phyloP scores from a whole-genome alignment of 2,113 vertebrate genomes.

The Cisticola juncidis region DNA sequence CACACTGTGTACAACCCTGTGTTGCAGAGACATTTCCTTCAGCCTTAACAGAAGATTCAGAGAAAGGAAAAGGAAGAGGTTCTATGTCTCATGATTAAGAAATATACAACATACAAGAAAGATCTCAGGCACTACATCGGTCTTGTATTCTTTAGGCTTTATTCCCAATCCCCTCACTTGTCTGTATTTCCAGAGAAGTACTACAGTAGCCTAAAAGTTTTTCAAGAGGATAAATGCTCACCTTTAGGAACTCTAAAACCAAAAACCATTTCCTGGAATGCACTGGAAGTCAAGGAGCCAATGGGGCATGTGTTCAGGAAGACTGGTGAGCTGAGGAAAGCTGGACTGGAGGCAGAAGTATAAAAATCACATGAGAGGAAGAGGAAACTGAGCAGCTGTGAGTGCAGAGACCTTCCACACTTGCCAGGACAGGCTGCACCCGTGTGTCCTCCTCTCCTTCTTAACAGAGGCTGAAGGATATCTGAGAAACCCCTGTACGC shows the following conservation, averaged over 20 bases:
- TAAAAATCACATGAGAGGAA: background rate
- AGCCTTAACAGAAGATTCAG: background rate
- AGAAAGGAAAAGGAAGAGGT: background rate
- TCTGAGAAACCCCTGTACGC: background rate
- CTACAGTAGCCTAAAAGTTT: background rate
- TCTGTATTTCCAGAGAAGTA: background rate
- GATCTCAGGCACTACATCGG: background rate
- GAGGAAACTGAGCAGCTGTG: background rate
- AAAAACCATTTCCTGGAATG: background rate
- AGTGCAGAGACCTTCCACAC: background rate
- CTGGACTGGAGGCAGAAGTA: background rate
- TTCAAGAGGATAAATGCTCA: background rate
- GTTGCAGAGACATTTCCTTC: background rate
- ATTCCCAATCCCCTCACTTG: background rate
- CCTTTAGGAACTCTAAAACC: background rate
- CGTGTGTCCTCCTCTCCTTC: rapidly evolving
- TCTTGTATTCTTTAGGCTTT: background rate
- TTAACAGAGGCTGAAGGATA: background rate
- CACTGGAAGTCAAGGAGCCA: background rate
- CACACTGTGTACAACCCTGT: background rate
- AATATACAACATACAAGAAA: background rate
- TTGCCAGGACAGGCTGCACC: background rate
- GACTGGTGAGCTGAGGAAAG: background rate
- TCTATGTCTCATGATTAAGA: background rate
- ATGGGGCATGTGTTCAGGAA: background rate